phyloP scores from a whole-genome alignment of 1,140 invertebrate genomes.

The Drosophila rhopaloa region DNA sequence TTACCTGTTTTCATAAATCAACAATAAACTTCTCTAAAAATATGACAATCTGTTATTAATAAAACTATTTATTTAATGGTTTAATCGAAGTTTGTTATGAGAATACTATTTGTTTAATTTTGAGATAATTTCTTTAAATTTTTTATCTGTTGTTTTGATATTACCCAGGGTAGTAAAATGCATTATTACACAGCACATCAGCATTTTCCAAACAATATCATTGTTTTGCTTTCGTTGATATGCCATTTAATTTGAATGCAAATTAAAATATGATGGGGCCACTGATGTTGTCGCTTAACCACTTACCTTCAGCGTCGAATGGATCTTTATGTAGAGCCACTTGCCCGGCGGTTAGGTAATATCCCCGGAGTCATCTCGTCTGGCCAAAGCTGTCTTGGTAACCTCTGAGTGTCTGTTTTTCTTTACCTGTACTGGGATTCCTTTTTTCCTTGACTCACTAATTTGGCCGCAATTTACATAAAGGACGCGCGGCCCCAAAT shows the following conservation, averaged over 20 bases:
- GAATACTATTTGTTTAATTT: no score
- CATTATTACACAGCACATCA: not conserved
- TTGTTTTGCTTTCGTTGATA: conserved; percentile 22
- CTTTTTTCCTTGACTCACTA: conserved; percentile 54
- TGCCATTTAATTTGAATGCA: conserved; percentile 74
- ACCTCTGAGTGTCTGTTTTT: conserved; percentile 30
- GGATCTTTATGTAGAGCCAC: conserved; percentile 62
- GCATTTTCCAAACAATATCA: not conserved
- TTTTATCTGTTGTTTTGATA: no score
- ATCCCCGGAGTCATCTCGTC: conserved; percentile 12
- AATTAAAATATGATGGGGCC: conserved; percentile 70
- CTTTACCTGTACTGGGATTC: conserved; percentile 39
- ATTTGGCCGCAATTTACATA: conserved; percentile 77
- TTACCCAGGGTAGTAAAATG: not conserved
- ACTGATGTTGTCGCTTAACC: conserved; percentile 56
- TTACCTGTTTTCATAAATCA: no score
- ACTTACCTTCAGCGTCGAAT: conserved; percentile 63
- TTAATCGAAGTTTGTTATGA: no score
- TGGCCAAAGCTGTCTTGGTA: conserved; percentile 13
- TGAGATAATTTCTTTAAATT: no score
- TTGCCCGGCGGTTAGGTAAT: conserved; percentile 44
- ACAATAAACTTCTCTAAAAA: no score
- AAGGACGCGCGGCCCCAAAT: conserved; percentile 54
- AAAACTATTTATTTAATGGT: no score
- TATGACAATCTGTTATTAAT: no score